Evolutionary conservation across 2,113 vertebrate genomes (phyloP), one percentile per base, ranked within the genome.

Genomic region (Entomyzon cyanotis): DNA sequence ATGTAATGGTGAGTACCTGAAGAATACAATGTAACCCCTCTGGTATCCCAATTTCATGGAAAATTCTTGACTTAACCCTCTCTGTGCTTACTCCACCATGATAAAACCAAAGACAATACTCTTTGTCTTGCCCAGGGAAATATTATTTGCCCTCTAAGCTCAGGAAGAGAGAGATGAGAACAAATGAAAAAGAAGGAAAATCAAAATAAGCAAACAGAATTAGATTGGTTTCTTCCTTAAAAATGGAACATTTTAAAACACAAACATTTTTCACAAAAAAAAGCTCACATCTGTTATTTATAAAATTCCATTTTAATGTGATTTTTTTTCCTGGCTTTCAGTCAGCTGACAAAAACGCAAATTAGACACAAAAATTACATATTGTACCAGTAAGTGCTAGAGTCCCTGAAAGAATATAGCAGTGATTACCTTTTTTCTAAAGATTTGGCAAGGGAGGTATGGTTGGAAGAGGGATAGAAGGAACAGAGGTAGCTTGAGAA

Each of bases 341-440:
- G 42, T 93, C 81, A 87, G 81, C 84, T 22, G 79, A 78, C 83
- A 93, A 87, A 76, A 90, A 75, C 7, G 5, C 64, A 90, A 84
- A 96, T 84, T 59, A 88, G 63, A 55, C 52, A 70, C 39, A 74
- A 92, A 85, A 80, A 86, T 92, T 92, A 89, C n/a, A 76, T 75
- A 47, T 77, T 93, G 93, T 95, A 94, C 93, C 90, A 96, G 90
- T 84, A 90, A 96, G 94, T 93, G 86, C 92, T 95, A 37, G 90
- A 96, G 86, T 68, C 65, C 21, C 86, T 84, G 80, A 78, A 96
- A 92, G 79, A 94, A 84, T 86, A 95, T 11, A 90, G 53, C 64
- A 75, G 47, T 0, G 4, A 84, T 92, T 83, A 39, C 37, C 56
- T 93, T 96, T 96, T 77, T 27, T 37, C 55, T 84, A 65, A 87